Base-by-base conservation (phyloP, 2,888 invertebrate species). In the Phania funesta region DNA sequence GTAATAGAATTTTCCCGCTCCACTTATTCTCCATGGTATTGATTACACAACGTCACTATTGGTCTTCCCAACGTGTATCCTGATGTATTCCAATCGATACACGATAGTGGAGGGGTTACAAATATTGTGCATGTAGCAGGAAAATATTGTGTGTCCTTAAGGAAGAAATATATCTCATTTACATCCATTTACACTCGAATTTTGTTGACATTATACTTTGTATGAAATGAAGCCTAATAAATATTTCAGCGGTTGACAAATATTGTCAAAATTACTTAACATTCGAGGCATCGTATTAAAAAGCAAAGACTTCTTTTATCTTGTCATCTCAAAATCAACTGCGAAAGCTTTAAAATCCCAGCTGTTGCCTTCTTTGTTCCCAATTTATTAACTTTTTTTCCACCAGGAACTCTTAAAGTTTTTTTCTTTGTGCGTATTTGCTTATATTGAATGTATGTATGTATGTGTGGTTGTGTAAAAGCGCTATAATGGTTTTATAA, bases 271-370 rank as follows among this genome's bases (percentile, higher is more conserved):
- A 81, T 60, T 62, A 68, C 24, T 32, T 46, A 64, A 46, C 13
- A 9, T 64, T 64, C 54, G 26, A 50, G 50, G 24, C 62, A 38
- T 80, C 70, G 75, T 54, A 80, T 75, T 64, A 64, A 65, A 74
- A 48, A 24, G 32, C n/a, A 35, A 8, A 20, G 50, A 7, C 18
- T 44, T 52, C 26, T 64, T 58, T 68, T 64, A 74, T 81, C 73
- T 32, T 81, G 67, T 77, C 77, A 77, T 62, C 68, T 62, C 52
- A 73, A 77, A 71, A 77, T 56, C 73, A 81, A 64, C 67, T 73
- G 20, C 32, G 38, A 73, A 54, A 52, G 58, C 62, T 73, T n/a
- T 4, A 56, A 73, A 77, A 54, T 60, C 54, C 67, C 60, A 77
- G 67, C 68, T 77, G 73, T 44, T 73, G 64, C 67, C 35, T 48